Evolutionary conservation across 2,113 vertebrate species (phyloP), one percentile per base, ranked within the genome.

Genomic region (Pachycephala philippinensis): DNA sequence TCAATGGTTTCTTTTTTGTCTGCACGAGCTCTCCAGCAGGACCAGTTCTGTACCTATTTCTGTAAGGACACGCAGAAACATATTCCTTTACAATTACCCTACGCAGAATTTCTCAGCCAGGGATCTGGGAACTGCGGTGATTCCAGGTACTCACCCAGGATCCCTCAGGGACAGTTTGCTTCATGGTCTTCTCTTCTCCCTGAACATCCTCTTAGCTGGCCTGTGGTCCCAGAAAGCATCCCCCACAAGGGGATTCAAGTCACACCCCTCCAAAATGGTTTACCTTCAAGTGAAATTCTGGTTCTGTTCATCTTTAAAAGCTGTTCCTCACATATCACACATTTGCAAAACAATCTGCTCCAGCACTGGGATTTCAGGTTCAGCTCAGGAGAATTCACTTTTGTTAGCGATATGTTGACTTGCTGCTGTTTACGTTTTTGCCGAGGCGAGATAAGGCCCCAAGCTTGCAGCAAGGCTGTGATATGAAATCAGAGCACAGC

Each of bases 81-180:
- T 18, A 15, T 66, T 44, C 42, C 66, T 66, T 47, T 28, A 9
- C 19, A 31, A 21, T 15, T 26, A 7, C 6, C 1, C 44, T 23
- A 12, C 8, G 15, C 14, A 15, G 77, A 19, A 78, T 64, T 69
- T 42, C 83, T 65, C 82, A 74, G 49, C 10, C 40, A 20, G 45
- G 23, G n/a, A 13, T 30, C 24, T 10, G 13, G 31, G 86, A 78
- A 13, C n/a, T 0, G 1, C 2, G 1, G 37, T 16, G 17, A 18
- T 21, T 52, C 21, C 80, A 69, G 49, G 65, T 11, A 6, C 52
- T 28, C 5, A 1, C 33, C 21, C 30, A 17, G 69, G 39, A 54
- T 11, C 31, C 31, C 23, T 37, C 11, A 5, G 27, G 56, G n/a
- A 27, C 27, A 23, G 12, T 42, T 72, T 33, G 8, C 27, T 56